A percentile compares a stretch with the other conserved stretches of the same genome.
Evolutionary conservation across 2,888 invertebrate species (phyloP).

Genomic region (Zaprionus bogoriensis): DNA sequence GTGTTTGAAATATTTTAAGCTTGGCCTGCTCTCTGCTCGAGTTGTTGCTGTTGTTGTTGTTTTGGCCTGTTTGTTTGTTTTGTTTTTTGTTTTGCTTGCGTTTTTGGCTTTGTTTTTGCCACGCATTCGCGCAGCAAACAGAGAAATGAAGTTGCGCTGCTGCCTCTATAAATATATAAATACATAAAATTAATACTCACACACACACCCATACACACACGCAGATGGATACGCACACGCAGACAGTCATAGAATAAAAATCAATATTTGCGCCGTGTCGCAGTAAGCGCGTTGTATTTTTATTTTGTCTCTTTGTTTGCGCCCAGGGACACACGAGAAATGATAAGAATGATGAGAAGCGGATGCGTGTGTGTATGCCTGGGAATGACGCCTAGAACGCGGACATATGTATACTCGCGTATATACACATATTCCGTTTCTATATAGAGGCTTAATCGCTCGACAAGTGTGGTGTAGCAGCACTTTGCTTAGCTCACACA

Average conservation of each 20-base stretch:
- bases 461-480: neutral
- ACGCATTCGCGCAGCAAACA: slow-evolving; percentile 51
- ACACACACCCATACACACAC: slow-evolving; percentile 26
- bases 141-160: slow-evolving; percentile 59
- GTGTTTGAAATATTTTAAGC: slow-evolving; percentile 69
- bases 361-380: slow-evolving; percentile 36
- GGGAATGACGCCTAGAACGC: neutral
- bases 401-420: neutral
- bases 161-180: slow-evolving; percentile 50
- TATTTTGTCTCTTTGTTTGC: slow-evolving; percentile 23
- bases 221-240: slow-evolving; percentile 15
- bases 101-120: slow-evolving; percentile 49
- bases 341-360: slow-evolving; percentile 53
- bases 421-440: neutral
- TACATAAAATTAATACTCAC: slow-evolving; percentile 46
- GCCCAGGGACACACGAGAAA: slow-evolving; percentile 19
- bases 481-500: no score
- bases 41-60: slow-evolving; percentile 17
- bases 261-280: slow-evolving; percentile 72
- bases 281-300: slow-evolving; percentile 23
- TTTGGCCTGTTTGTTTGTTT: slow-evolving; percentile 26
- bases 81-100: slow-evolving; percentile 40
- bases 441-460: neutral
- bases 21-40: slow-evolving; percentile 26
- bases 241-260: slow-evolving; percentile 45